Evolutionary conservation across 2,113 vertebrate genomes (phyloP).

Genomic region (Mobula birostris): DNA sequence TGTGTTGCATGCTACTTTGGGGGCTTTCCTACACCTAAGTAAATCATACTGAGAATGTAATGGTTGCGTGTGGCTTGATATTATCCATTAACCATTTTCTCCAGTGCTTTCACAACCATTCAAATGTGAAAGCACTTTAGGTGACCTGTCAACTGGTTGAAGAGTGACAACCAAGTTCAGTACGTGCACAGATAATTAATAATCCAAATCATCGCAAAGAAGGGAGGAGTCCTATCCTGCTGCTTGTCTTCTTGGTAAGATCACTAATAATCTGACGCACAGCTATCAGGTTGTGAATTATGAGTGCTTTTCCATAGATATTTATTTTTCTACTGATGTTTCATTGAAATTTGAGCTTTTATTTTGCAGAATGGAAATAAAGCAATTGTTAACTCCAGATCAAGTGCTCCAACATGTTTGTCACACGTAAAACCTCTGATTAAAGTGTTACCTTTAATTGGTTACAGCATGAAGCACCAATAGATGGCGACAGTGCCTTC

Average conservation of each 20-base stretch:
- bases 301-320: background rate
- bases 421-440: background rate
- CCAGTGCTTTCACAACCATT: constrained; percentile 2
- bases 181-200: background rate
- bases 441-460: background rate
- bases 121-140: background rate
- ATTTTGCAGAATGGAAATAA: background rate
- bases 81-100: background rate
- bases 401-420: background rate
- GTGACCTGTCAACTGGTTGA: background rate
- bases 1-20: background rate
- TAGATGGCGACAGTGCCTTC: background rate
- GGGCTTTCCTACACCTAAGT: constrained; percentile 13
- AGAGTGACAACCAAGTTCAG: background rate
- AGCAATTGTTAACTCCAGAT: background rate
- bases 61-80: background rate
- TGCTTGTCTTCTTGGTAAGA: too few relatives aligned
- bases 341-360: background rate
- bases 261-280: background rate
- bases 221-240: background rate
- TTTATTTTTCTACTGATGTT: background rate
- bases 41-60: constrained; percentile 5
- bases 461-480: background rate
- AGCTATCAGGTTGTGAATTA: background rate
- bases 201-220: background rate